Conservation (phyloP, 1,140 invertebrate species). For the Calliopsis andreniformis region DNA sequence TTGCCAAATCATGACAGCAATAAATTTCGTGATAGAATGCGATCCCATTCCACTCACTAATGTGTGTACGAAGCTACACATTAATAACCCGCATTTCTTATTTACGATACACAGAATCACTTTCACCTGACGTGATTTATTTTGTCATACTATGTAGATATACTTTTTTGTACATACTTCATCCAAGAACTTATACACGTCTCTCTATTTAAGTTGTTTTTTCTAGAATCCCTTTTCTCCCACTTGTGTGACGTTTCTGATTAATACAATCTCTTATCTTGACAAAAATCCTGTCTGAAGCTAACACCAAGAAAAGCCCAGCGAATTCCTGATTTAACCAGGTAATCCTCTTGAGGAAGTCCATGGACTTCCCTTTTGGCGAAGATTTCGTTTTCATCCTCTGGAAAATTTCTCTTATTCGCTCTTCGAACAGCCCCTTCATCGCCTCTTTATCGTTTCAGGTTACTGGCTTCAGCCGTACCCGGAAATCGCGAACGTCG, state of each 20-base stretch:
- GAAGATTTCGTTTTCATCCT: background rate
- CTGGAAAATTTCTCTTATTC: rapidly evolving
- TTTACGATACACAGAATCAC: background rate
- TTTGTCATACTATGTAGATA: background rate
- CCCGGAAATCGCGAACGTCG: background rate
- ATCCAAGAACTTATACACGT: background rate
- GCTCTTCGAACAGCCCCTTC: constrained; percentile 51
- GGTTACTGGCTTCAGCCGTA: constrained; percentile 65
- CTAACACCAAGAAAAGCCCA: too few relatives aligned
- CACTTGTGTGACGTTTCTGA: too few relatives aligned
- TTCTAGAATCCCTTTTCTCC: too few relatives aligned
- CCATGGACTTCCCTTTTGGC: background rate
- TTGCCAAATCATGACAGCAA: too few relatives aligned
- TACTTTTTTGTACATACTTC: background rate
- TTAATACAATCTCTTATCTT: too few relatives aligned
- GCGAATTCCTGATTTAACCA: too few relatives aligned
- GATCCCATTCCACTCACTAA: background rate
- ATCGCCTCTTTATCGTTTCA: constrained; percentile 71
- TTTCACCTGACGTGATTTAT: background rate
- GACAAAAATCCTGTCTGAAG: too few relatives aligned
- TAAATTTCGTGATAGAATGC: background rate
- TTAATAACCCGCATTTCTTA: background rate
- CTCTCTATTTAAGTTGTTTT: too few relatives aligned
- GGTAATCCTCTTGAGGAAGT: too few relatives aligned
- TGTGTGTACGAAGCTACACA: constrained; percentile 1